Evolutionary conservation across 2,797 vertebrate genomes (phyloP).

Genomic region (Neosilurus mollespiculum): DNA sequence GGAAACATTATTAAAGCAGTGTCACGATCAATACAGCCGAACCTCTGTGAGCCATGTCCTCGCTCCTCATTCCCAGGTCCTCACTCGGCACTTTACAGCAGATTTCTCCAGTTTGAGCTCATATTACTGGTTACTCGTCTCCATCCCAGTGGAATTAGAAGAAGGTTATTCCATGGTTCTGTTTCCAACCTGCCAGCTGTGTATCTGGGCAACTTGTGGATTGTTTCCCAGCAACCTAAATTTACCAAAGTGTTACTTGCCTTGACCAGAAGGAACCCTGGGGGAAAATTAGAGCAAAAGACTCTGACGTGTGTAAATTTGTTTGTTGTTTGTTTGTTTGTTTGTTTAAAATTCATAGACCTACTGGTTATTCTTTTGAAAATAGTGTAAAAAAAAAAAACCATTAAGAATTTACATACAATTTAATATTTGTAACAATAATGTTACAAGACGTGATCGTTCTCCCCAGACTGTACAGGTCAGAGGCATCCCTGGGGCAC

Average conservation of each 20-base stretch:
- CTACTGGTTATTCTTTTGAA: background rate
- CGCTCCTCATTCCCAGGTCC: background rate
- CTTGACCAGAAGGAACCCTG: slow-evolving; percentile 32
- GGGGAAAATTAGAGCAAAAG: slow-evolving; percentile 7
- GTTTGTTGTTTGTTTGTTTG: background rate
- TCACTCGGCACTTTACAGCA: background rate
- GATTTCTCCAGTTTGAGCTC: slow-evolving; percentile 21
- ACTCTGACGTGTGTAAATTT: slow-evolving; percentile 3
- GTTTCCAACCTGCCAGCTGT: slow-evolving; percentile 38
- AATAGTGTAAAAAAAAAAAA: background rate
- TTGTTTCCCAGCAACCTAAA: slow-evolving; percentile 42
- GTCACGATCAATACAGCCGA: slow-evolving; percentile 65
- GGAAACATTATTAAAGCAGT: slow-evolving; percentile 67
- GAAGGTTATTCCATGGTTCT: slow-evolving; percentile 34
- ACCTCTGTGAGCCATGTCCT: slow-evolving; percentile 49
- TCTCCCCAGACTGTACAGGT: slow-evolving; percentile 19
- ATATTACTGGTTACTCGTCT: background rate
- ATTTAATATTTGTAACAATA: slow-evolving; percentile 16
- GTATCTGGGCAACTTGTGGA: slow-evolving; percentile 41
- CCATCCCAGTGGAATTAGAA: slow-evolving; percentile 13
- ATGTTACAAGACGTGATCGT: slow-evolving; percentile 5
- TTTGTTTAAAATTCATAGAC: background rate
- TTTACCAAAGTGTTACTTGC: slow-evolving; percentile 35
- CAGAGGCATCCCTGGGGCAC: background rate
- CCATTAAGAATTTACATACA: background rate